These are phyloP conservation scores for Elegia similella DNA, from an alignment of 2,888 invertebrate genomes.

Conservation along the genomic window DNA sequence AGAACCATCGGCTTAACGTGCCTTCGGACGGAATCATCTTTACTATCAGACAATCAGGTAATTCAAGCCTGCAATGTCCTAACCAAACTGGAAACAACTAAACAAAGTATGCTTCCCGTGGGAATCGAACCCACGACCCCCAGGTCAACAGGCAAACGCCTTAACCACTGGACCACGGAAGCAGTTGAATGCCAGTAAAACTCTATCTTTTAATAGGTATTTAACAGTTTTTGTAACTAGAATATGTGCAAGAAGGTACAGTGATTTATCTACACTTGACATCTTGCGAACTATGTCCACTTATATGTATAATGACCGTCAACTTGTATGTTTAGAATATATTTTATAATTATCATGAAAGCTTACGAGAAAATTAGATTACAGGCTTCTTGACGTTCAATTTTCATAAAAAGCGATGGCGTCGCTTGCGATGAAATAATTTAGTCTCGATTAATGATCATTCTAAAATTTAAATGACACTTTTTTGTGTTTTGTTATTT, in stretches of 20 bases:
- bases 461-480: constrained; percentile 3
- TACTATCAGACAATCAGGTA: too few relatives aligned
- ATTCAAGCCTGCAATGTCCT: too few relatives aligned
- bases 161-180: too few relatives aligned
- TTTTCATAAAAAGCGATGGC: constrained; percentile 10
- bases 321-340: constrained; percentile 11
- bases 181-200: too few relatives aligned
- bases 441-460: constrained; percentile 5
- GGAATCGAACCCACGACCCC: too few relatives aligned
- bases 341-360: constrained; percentile 8
- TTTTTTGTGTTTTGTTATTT: neutral
- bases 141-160: too few relatives aligned
- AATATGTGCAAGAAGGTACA: neutral
- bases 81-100: too few relatives aligned
- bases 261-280: constrained; percentile 7
- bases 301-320: constrained; percentile 6
- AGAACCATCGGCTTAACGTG: too few relatives aligned
- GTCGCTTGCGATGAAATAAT: constrained; percentile 7
- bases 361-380: constrained; percentile 14
- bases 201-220: neutral
- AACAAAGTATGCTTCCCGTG: too few relatives aligned
- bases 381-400: constrained; percentile 10
- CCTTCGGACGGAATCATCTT: too few relatives aligned
- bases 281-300: constrained; percentile 4
- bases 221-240: neutral